Base-by-base conservation (phyloP, 2,888 invertebrate genomes). In the Leistus spinibarbis region DNA sequence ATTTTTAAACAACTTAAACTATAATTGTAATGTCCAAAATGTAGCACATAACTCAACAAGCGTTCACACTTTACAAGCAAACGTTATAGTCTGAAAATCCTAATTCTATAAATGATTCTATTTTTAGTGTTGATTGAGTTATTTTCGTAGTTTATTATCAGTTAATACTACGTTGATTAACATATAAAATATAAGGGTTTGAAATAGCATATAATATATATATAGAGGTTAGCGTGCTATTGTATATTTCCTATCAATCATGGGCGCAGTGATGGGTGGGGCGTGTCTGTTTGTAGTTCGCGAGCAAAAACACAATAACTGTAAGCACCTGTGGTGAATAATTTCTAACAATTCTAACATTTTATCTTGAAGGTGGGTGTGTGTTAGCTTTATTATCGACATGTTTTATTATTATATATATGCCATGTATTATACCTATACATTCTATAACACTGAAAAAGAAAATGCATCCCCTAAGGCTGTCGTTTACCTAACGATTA, bases 251-350 rank as follows among this genome's bases (percentile, higher is more conserved):
- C 60, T 20, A 60, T 60, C 60, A 60, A 60, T 60, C 60, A 60
- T 60, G 19, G 60, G 20, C 60, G 22, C 10, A 20, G 60, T 60
- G 60, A 60, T 60, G 60, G 60, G 60, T 22, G 19, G 22, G 60
- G 60, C 60, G 60, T 54, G 54, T 17, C 17, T 22, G 60, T 60
- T 10, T 60, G 60, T 20, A 60, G 60, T 60, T 60, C 20, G 60
- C 60, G 17, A 60, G 60, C 60, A 60, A 60, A 60, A 60, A 60
- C 60, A 60, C 20, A 60, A 60, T 60, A 60, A 60, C 60, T 10
- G 20, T 10, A 19, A 17, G 19, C 60, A 60, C 60, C 60, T 60
- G 60, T 60, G 17, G 54, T 40, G 40, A 40, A 60, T 60, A 60
- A 60, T 16, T 60, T 60, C 19, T 60, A 19, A 13, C 60, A 16